Evolutionary conservation across 1,140 invertebrate genomes (phyloP), one percentile per base, ranked within the genome.

Genomic region (Fopius arisanus): DNA sequence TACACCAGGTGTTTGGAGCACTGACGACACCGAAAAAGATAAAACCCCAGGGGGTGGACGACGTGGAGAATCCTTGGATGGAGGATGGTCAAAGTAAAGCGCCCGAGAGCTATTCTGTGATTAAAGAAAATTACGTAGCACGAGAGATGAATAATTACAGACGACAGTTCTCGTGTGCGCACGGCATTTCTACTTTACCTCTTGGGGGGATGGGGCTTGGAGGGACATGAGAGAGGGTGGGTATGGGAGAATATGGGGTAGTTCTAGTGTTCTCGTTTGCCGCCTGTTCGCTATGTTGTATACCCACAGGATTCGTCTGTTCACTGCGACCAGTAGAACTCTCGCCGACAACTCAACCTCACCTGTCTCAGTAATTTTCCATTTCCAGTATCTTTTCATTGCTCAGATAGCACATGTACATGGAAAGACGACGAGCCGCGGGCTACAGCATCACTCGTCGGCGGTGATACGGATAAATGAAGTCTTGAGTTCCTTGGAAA

Each of bases 81-180:
- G 28, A 54, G 59, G 67, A 76, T 62, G 59, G 78, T 82, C 83
- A 80, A 81, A 82, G 79, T 77, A 76, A 79, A 77, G 66, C 54
- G 40, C 75, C 74, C 74, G 43, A 66, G 23, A 71, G 69, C 65
- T 73, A 78, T 83, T 77, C 83, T 85, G 82, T 85, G 83, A 85
- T 85, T 85, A 84, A 85, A 83, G 82, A 84, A 85, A 85, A 84
- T 85, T 85, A 85, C 80, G 78, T 72, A 78, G 78, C 74, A 77
- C 77, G 63, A 68, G 41, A 77, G 72, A 63, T 71, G 73, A 79
- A 84, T 84, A 84, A 85, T 85, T 80, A 85, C 84, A 85, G 80
- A 72, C 59, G 74, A 78, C 63, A 71, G 43, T 62, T 65, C 43
- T 62, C 68, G 21, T 48, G 48, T 54, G 43, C 43, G 33, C 43